phyloP scores from a whole-genome alignment of 2,797 vertebrate genomes.

The Meda fulgida region DNA sequence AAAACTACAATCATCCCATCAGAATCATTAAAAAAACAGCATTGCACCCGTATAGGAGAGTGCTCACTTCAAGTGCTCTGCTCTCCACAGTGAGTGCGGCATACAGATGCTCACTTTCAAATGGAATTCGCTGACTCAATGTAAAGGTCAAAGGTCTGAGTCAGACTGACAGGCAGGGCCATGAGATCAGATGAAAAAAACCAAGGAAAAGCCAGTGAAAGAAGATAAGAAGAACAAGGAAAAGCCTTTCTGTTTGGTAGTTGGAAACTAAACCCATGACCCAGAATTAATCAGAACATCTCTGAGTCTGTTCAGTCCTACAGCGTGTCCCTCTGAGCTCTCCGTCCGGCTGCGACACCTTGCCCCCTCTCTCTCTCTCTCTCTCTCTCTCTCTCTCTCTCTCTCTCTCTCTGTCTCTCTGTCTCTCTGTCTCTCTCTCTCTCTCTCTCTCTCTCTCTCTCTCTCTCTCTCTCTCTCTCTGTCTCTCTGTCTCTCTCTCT shows the following conservation, averaged over 20 bases:
- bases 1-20: background rate
- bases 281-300: conserved; percentile 45
- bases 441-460: background rate
- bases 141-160: conserved; percentile 38
- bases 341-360: background rate
- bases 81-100: background rate
- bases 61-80: conserved; percentile 7
- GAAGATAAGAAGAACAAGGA: background rate
- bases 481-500: background rate
- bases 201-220: background rate
- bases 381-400: background rate
- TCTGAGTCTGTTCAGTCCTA: conserved; percentile 24
- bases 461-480: background rate
- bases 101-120: conserved; percentile 31
- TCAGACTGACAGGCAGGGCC: conserved; percentile 1
- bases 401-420: background rate
- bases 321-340: background rate
- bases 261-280: conserved; percentile 38
- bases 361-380: background rate
- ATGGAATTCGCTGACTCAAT: conserved; percentile 5
- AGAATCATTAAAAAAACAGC: background rate
- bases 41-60: background rate
- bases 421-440: background rate
- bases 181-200: conserved; percentile 17
- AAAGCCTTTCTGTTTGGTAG: conserved; percentile 18